Conservation (phyloP, 2,888 invertebrate genomes). For the Caenorhabditis angaria region DNA sequence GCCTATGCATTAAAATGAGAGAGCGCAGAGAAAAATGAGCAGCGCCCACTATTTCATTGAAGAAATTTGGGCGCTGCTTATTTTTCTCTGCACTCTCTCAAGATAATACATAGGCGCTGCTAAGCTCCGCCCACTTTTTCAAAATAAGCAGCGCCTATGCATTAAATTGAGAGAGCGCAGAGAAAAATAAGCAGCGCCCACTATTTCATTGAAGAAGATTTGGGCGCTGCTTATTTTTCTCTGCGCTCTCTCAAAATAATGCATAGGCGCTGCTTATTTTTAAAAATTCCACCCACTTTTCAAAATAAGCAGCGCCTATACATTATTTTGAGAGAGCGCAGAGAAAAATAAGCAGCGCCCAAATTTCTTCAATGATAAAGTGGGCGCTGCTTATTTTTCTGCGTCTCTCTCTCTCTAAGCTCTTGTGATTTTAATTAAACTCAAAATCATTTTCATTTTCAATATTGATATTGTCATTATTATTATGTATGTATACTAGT, state of each 20-base stretch:
- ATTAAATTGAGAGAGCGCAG: not conserved
- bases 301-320: not conserved
- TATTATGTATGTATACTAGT: not conserved
- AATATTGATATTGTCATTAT: too few species aligned
- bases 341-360: not conserved
- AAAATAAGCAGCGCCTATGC: not conserved
- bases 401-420: too few species aligned
- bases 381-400: not conserved
- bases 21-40: too few species aligned
- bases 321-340: not conserved
- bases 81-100: too few species aligned
- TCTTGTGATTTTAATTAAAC: too few species aligned
- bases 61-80: too few species aligned
- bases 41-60: too few species aligned
- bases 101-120: not conserved
- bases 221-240: not conserved
- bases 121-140: not conserved
- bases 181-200: not conserved
- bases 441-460: too few species aligned
- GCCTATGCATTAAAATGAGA: too few species aligned
- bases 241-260: too few species aligned
- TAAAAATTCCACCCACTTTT: not conserved
- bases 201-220: too few species aligned
- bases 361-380: not conserved
- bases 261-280: conserved; percentile 1